A percentile compares a stretch with the other conserved stretches of the same genome.
Evolutionary conservation across 64 coral and sea anemone species (phyloP).

Genomic region (Montipora cactus): DNA sequence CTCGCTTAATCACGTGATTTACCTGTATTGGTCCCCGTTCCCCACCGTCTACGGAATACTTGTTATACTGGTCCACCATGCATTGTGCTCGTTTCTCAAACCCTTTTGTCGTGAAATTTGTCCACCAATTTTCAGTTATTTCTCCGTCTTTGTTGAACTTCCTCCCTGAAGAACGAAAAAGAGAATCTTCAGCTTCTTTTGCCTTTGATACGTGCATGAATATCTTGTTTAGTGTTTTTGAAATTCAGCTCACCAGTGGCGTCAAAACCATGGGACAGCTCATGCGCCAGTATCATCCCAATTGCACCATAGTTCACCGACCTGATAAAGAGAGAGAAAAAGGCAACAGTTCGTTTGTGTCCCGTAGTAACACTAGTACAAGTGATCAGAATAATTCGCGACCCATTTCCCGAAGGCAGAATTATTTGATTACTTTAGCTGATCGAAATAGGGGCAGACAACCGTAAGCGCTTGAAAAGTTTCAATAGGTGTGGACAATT

Average conservation of each 20-base stretch:
- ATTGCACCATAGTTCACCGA: conserved; percentile 88
- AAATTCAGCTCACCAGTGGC: conserved; percentile 50
- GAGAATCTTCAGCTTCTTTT: not conserved
- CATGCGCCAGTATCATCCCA: conserved; percentile 80
- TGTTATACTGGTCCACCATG: conserved; percentile 77
- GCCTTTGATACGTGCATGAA: not conserved
- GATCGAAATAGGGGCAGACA: too few relatives aligned
- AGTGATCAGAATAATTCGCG: too few relatives aligned
- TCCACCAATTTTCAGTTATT: conserved; percentile 58
- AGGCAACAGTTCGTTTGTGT: not conserved
- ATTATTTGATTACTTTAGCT: too few relatives aligned
- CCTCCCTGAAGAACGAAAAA: conserved; percentile 25
- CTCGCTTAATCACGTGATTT: conserved; percentile 11
- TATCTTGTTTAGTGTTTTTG: not conserved
- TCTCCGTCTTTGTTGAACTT: conserved; percentile 80
- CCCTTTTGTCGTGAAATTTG: conserved; percentile 42
- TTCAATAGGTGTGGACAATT: too few relatives aligned
- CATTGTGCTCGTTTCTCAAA: conserved; percentile 71
- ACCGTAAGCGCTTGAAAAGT: too few relatives aligned
- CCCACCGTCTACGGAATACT: conserved; percentile 53
- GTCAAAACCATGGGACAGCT: conserved; percentile 87
- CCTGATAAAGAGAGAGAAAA: conserved; percentile 10
- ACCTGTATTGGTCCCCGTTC: conserved; percentile 35
- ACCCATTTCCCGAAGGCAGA: too few relatives aligned
- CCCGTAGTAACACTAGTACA: too few relatives aligned